These are phyloP conservation scores for Oryzias celebensis DNA, from an alignment of 2,113 vertebrate species.

Conservation along the genomic window DNA sequence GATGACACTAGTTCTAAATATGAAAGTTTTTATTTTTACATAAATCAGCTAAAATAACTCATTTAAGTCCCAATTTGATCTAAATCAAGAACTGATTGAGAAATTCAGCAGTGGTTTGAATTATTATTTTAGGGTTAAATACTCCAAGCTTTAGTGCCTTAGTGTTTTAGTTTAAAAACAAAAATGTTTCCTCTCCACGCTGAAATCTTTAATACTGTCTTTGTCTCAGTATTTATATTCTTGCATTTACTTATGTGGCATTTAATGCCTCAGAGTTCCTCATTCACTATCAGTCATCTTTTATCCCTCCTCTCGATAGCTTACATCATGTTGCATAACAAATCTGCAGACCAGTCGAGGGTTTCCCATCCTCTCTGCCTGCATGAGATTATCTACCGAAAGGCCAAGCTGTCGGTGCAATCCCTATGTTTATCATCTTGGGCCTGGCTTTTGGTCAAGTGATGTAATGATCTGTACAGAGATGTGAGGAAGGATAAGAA, in stretches of 20 bases:
- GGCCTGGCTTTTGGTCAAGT: slow-evolving; percentile 1
- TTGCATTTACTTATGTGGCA: too few species aligned
- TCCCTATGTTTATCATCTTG: slow-evolving; percentile 23
- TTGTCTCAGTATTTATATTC: too few species aligned
- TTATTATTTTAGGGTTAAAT: too few species aligned
- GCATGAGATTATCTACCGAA: slow-evolving; percentile 49
- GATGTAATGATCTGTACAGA: slow-evolving; percentile 25
- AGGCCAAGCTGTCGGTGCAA: slow-evolving; percentile 29
- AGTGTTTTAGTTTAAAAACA: too few species aligned
- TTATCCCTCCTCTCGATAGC: slow-evolving; percentile 17
- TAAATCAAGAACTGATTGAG: background rate
- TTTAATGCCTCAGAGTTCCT: background rate
- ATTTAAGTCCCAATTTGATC: background rate
- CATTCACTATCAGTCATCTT: background rate
- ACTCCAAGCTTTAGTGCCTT: too few species aligned
- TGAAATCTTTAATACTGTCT: too few species aligned
- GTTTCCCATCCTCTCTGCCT: slow-evolving; percentile 36
- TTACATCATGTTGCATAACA: slow-evolving; percentile 35
- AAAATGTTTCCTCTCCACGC: too few species aligned
- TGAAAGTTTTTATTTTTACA: too few species aligned
- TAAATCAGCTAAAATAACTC: too few species aligned
- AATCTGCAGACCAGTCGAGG: slow-evolving; percentile 8
- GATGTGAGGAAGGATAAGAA: background rate
- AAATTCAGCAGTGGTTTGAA: too few species aligned
- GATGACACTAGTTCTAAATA: too few species aligned